Conservation (phyloP, 64 coral and sea anemone genomes). For the Anthopleura sola region DNA sequence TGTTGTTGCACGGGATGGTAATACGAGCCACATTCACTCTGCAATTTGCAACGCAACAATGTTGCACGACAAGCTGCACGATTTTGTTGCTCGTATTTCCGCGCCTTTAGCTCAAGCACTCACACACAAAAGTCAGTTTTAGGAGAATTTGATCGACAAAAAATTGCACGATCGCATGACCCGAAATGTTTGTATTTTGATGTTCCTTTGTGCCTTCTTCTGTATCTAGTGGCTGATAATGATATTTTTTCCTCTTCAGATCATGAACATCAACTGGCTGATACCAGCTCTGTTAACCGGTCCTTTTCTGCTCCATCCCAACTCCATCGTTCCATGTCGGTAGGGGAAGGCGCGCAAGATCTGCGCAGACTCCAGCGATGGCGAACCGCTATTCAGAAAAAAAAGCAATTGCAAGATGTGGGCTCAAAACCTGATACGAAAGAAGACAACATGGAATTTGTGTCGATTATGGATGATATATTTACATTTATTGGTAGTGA, state of each 20-base stretch:
- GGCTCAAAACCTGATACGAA: slow-evolving; percentile 8
- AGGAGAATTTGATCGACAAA: too few species aligned
- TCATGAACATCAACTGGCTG: not conserved
- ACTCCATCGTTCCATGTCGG: slow-evolving; percentile 56
- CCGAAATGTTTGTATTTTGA: too few species aligned
- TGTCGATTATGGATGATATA: slow-evolving; percentile 77
- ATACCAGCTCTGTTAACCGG: slow-evolving; percentile 38
- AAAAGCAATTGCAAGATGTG: slow-evolving; percentile 5
- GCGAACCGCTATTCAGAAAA: slow-evolving; percentile 81
- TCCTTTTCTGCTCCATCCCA: slow-evolving; percentile 75
- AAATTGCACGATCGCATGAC: too few species aligned
- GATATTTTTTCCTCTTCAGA: not conserved
- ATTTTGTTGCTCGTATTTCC: too few species aligned
- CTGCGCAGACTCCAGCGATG: slow-evolving; percentile 75
- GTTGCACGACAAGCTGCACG: too few species aligned
- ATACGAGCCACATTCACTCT: too few species aligned
- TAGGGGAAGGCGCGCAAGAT: slow-evolving; percentile 81
- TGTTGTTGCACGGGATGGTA: too few species aligned
- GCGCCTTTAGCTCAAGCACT: too few species aligned
- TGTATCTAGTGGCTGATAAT: not conserved
- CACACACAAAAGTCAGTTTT: too few species aligned
- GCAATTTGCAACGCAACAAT: too few species aligned
- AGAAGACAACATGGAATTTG: slow-evolving; percentile 38
- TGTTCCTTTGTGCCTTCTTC: not conserved
- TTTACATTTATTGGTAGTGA: slow-evolving; percentile 90